A percentile compares a stretch with the other conserved stretches of the same genome.
These are phyloP conservation scores for Agapornis canus DNA, from an alignment of 2,797 vertebrate species.

Conservation along the genomic window DNA sequence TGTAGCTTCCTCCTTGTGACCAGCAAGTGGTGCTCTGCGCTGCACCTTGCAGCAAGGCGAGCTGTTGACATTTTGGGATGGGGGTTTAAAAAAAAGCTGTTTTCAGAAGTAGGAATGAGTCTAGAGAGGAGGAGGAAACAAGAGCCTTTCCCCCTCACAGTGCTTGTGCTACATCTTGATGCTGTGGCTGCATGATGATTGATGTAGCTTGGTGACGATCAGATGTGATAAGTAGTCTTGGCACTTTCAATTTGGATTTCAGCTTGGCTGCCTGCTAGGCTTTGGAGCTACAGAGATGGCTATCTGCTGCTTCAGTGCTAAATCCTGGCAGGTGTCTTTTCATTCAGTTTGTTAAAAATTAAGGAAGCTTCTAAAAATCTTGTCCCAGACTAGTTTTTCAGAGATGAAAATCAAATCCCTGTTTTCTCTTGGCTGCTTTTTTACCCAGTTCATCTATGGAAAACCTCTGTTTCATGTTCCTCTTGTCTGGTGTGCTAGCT, in stretches of 20 bases:
- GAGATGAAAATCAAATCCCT: neutral
- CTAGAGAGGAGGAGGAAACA: neutral
- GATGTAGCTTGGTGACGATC: neutral
- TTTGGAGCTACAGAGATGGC: neutral
- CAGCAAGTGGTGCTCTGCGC: conserved; percentile 56
- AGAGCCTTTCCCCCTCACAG: neutral
- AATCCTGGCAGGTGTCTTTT: neutral
- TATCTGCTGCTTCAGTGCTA: neutral
- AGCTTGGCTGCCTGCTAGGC: neutral
- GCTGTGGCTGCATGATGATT: neutral
- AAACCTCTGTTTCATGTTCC: neutral
- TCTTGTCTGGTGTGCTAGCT: neutral
- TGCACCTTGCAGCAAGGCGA: neutral
- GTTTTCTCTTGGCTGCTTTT: neutral
- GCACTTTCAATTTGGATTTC: conserved; percentile 11
- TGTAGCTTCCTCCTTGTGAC: neutral
- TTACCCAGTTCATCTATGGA: neutral
- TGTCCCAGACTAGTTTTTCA: neutral
- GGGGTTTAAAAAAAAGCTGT: neutral
- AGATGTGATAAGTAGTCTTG: neutral
- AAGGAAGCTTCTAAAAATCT: neutral
- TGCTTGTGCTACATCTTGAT: neutral
- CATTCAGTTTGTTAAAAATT: neutral
- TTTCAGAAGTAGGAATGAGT: neutral
- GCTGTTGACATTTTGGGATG: neutral